phyloP scores from a whole-genome alignment of 2,888 invertebrate genomes.

The Brenthis daphne region DNA sequence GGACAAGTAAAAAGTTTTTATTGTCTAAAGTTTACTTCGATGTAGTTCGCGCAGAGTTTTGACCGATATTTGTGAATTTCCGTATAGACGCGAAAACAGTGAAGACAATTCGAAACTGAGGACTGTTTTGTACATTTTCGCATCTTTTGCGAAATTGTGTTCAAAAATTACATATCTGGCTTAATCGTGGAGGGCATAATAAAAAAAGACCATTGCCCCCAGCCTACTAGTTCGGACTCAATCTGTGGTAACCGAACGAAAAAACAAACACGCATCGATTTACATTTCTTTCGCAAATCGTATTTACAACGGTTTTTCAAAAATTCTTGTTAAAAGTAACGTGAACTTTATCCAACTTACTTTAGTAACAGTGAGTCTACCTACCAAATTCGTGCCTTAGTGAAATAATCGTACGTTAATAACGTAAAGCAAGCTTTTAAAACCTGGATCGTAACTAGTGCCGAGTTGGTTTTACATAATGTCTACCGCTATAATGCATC shows the following conservation, averaged over 20 bases:
- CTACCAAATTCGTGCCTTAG: constrained; percentile 70
- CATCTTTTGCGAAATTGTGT: constrained; percentile 80
- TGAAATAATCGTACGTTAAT: constrained; percentile 70
- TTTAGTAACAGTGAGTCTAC: constrained; percentile 75
- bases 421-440: constrained; percentile 50
- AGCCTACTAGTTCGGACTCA: constrained; percentile 76
- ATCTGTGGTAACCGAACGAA: constrained; percentile 75
- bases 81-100: constrained; percentile 79
- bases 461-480: constrained; percentile 79
- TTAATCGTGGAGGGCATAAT: constrained; percentile 59
- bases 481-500: constrained; percentile 91
- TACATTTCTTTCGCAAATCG: constrained; percentile 61
- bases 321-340: constrained; percentile 70
- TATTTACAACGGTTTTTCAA: constrained; percentile 62
- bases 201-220: constrained; percentile 62
- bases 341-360: constrained; percentile 63
- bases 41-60: constrained; percentile 78
- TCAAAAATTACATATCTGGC: constrained; percentile 70
- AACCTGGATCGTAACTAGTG: constrained; percentile 74
- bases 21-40: constrained; percentile 63
- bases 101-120: constrained; percentile 78
- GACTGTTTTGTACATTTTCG: constrained; percentile 83
- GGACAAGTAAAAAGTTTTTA: constrained; percentile 67
- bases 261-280: constrained; percentile 77
- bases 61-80: constrained; percentile 76